Evolutionary conservation across 1,140 invertebrate species (phyloP).

Genomic region (Macrotrachela quadricornifera): DNA sequence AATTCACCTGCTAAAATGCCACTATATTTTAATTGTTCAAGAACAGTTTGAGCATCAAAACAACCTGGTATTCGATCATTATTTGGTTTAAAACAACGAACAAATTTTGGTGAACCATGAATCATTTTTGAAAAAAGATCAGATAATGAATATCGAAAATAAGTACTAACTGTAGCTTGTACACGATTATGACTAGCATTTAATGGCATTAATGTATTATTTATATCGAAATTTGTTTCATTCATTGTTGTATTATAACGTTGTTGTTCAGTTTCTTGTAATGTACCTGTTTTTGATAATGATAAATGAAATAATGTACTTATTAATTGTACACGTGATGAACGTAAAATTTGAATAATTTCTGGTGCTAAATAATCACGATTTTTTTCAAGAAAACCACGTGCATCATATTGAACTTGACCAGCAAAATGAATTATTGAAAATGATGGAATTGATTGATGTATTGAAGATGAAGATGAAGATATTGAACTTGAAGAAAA

Average conservation of each 20-base stretch:
- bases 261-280: too few species aligned
- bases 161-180: conserved; percentile 60
- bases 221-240: too few species aligned
- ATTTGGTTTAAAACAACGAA: conserved; percentile 59
- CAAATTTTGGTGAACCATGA: conserved; percentile 52
- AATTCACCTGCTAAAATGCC: conserved; percentile 49
- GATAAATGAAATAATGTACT: conserved; percentile 57
- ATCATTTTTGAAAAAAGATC: conserved; percentile 58
- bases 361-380: conserved; percentile 56
- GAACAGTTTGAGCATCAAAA: conserved; percentile 48
- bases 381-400: conserved; percentile 59
- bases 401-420: conserved; percentile 51
- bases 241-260: too few species aligned
- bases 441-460: conserved; percentile 28
- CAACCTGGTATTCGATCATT: conserved; percentile 42
- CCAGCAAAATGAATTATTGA: conserved; percentile 58
- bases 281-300: conserved; percentile 45
- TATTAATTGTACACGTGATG: conserved; percentile 49
- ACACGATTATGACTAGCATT: conserved; percentile 51
- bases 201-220: too few species aligned
- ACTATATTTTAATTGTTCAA: conserved; percentile 52
- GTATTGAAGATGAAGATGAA: background rate
- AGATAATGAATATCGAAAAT: conserved; percentile 61
- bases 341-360: conserved; percentile 50
- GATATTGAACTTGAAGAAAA: too few species aligned